Percentiles rank a stretch among this genome's conserved stretches.
Conservation (phyloP, 1,140 invertebrate genomes). For the Notospermus geniculatus region DNA sequence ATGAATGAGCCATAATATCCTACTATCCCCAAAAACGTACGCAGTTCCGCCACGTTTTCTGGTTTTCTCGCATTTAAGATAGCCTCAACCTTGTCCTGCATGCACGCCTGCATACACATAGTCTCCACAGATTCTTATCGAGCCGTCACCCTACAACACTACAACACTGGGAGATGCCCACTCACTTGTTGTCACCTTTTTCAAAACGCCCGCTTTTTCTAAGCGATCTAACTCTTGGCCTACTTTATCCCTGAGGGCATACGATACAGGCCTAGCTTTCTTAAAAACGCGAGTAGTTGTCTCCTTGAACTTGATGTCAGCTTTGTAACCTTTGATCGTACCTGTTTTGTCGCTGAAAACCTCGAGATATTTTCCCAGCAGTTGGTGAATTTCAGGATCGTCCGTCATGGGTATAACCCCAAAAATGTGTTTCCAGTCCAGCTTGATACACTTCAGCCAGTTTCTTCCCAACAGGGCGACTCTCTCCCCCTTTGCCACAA, state of each 20-base stretch:
- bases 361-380: neutral
- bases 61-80: constrained; percentile 38
- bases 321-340: constrained; percentile 21
- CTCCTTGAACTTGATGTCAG: constrained; percentile 15
- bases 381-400: neutral
- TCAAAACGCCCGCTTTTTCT: constrained; percentile 45
- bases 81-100: constrained; percentile 34
- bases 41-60: constrained; percentile 34
- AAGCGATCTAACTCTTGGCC: constrained; percentile 50
- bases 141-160: constrained; percentile 26
- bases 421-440: constrained; percentile 10
- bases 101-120: constrained; percentile 29
- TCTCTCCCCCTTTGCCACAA: neutral
- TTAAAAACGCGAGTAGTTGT: constrained; percentile 17
- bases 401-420: neutral
- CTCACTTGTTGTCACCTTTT: constrained; percentile 43
- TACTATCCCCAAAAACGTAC: constrained; percentile 31
- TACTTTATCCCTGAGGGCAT: constrained; percentile 45
- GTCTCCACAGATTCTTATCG: constrained; percentile 31
- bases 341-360: neutral
- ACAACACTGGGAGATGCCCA: constrained; percentile 32
- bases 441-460: constrained; percentile 1
- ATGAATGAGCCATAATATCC: constrained; percentile 19
- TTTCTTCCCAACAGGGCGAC: constrained; percentile 12
- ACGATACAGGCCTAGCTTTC: constrained; percentile 28